Evolutionary conservation across 2,113 vertebrate genomes (phyloP), one percentile per base, ranked within the genome.

Genomic region (Heterochromis multidens): DNA sequence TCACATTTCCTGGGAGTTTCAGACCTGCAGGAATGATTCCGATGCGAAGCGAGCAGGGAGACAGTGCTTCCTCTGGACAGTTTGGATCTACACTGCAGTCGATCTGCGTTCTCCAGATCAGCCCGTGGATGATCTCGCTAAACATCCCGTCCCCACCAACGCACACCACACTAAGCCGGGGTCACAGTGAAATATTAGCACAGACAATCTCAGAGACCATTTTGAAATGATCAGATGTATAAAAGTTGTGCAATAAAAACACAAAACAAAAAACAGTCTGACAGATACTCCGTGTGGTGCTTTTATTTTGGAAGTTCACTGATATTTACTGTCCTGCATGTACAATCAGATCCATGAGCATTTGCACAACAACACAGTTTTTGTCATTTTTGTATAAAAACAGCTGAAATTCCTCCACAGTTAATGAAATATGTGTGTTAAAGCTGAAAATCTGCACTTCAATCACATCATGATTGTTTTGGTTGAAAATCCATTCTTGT

Each of bases 131-230:
- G 89, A 99, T 94, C 96, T 99, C 98, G 27, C 97, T 99, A 96
- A 99, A 99, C 97, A 97, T 99, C 89, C 98, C 98, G 8, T 99
- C 98, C 16, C 98, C 98, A 8, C 98, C 98, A 3, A 99, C 98
- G 65, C 97, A 99, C 85, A 99, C 96, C 90, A 99, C 94, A 27
- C 98, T 99, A 96, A 43, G 17, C 84, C 11, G 21, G 58, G 33
- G 65, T 54, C 49, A 52, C 12, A 52, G 4, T 5, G 1, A 60
- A 4, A 72, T 8, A n/a, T 54, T 5, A 27, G 16, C 59, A 43
- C 16, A 13, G 12, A 29, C 19, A 10, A 78, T 29, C 25, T 72
- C 25, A 4, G 67, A 29, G 43, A 72, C 49, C 10, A 33, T 54
- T 54, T 54, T 23, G 29, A 72, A 72, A 72, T 52, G 43, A 52